Percentiles rank a stretch among this genome's conserved stretches.
Conservation (phyloP, 2,797 vertebrate species). For the Coregonus sp. region DNA sequence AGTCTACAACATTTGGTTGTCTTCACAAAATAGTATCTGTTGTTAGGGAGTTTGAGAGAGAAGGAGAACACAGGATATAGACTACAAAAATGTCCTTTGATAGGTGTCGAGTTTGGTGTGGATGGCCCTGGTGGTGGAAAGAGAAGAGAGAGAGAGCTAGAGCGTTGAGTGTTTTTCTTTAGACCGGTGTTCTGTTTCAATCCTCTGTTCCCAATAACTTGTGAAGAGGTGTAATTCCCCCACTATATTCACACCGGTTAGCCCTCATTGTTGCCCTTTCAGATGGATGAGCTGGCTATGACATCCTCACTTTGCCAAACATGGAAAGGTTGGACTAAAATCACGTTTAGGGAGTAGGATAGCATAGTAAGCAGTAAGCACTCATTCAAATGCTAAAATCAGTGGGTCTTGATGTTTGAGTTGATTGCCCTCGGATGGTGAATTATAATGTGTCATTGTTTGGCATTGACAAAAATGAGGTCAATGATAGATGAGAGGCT, state of each 20-base stretch:
- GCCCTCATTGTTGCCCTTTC: slow-evolving; percentile 29
- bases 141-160: not conserved
- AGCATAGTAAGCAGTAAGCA: too few species aligned
- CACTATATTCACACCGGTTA: slow-evolving; percentile 16
- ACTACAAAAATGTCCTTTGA: slow-evolving; percentile 7
- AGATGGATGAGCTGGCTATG: slow-evolving; percentile 9
- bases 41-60: not conserved
- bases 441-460: too few species aligned
- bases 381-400: too few species aligned
- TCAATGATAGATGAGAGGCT: too few species aligned
- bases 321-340: not conserved
- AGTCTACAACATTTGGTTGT: not conserved
- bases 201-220: slow-evolving; percentile 26
- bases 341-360: too few species aligned
- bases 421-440: too few species aligned
- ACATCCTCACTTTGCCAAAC: slow-evolving; percentile 16
- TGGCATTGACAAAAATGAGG: too few species aligned
- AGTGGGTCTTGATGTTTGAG: too few species aligned
- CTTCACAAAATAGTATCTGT: not conserved
- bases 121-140: not conserved
- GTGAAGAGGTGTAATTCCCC: slow-evolving; percentile 14
- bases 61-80: not conserved
- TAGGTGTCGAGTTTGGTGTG: not conserved
- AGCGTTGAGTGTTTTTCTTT: not conserved
- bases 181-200: slow-evolving; percentile 36